These are phyloP conservation scores for Sphaerophoria rueppellii DNA, from an alignment of 2,888 invertebrate genomes.

Conservation along the genomic window DNA sequence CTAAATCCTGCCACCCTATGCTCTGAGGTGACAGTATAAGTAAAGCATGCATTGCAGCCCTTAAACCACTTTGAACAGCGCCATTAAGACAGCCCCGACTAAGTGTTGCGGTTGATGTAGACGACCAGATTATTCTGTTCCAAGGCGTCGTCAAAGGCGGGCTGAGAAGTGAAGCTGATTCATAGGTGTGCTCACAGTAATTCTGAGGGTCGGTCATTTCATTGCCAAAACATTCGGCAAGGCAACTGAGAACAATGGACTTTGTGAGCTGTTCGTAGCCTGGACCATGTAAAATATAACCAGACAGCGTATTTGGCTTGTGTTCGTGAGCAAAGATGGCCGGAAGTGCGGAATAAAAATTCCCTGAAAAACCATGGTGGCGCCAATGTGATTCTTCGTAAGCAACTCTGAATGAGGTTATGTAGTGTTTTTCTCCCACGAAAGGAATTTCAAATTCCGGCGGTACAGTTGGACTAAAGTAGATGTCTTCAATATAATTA, in stretches of 20 bases:
- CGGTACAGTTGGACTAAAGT: conserved; percentile 78
- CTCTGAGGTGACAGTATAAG: conserved; percentile 79
- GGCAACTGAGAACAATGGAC: conserved; percentile 74
- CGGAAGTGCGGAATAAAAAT: conserved; percentile 75
- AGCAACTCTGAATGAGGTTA: conserved; percentile 77
- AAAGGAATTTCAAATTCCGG: conserved; percentile 62
- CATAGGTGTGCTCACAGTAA: conserved; percentile 75
- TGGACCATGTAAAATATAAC: conserved; percentile 75
- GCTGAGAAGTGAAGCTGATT: conserved; percentile 74
- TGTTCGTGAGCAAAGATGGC: conserved; percentile 77
- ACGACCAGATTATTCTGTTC: conserved; percentile 80
- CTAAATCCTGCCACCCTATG: conserved; percentile 79
- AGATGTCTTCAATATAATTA: conserved; percentile 76
- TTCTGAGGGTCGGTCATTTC: conserved; percentile 77
- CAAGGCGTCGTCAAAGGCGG: conserved; percentile 78
- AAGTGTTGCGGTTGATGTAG: conserved; percentile 77
- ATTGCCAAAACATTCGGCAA: conserved; percentile 77
- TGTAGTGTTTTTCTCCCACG: conserved; percentile 42
- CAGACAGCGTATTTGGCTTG: conserved; percentile 74
- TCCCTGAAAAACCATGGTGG: conserved; percentile 77
- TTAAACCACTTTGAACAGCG: conserved; percentile 80
- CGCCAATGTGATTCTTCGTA: conserved; percentile 79
- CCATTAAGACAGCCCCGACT: conserved; percentile 80
- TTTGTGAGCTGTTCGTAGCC: conserved; percentile 71
- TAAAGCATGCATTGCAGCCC: conserved; percentile 79